A percentile compares a stretch with the other conserved stretches of the same genome.
phyloP scores from a whole-genome alignment of 2,888 invertebrate genomes.

The Seladonia tumulorum region DNA sequence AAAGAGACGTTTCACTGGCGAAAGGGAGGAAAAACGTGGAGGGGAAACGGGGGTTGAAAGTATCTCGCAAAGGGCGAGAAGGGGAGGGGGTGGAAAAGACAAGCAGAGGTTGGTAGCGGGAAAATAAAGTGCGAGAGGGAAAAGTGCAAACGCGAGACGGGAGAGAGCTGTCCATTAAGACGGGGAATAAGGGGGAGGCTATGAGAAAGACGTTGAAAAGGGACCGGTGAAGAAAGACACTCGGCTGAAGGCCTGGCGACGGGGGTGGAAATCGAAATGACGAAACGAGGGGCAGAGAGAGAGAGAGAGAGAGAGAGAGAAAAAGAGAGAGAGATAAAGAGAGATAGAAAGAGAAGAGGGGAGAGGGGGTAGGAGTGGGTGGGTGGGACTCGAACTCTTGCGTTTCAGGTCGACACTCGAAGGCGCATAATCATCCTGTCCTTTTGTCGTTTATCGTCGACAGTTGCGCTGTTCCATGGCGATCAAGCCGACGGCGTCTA shows the following conservation, averaged over 20 bases:
- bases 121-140: conserved; percentile 26
- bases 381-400: conserved; percentile 17
- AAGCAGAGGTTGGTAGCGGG: conserved; percentile 7
- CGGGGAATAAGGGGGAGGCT: conserved; percentile 6
- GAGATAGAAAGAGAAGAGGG: not conserved
- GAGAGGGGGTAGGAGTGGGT: not conserved
- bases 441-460: conserved; percentile 76
- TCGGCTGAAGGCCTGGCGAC: not conserved
- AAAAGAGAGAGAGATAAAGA: not conserved
- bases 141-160: conserved; percentile 21
- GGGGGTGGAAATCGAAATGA: conserved; percentile 37
- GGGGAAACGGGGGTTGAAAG: conserved; percentile 7
- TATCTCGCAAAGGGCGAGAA: conserved; percentile 29
- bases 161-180: conserved; percentile 20
- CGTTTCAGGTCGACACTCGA: conserved; percentile 32
- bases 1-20: conserved; percentile 15
- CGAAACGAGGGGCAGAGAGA: not conserved
- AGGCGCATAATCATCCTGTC: conserved; percentile 57
- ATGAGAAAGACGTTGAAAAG: not conserved
- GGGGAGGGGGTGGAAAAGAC: conserved; percentile 26
- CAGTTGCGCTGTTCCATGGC: conserved; percentile 77
- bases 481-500: conserved; percentile 61
- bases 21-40: conserved; percentile 23
- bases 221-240: not conserved
- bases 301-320: not conserved